phyloP scores from a whole-genome alignment of 1,140 invertebrate genomes.

The Pristionchus pacificus region DNA sequence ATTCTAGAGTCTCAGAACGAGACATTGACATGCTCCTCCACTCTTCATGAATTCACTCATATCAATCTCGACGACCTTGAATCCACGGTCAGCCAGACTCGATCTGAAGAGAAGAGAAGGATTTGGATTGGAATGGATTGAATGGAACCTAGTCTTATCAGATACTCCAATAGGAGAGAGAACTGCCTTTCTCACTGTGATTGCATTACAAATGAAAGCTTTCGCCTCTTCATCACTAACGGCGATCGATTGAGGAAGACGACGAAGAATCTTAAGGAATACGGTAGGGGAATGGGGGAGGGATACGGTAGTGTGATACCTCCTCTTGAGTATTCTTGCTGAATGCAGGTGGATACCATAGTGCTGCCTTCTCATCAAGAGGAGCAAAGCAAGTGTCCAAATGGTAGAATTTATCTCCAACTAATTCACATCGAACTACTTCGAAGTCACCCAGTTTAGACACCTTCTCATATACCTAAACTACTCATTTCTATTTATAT shows the following conservation, averaged over 20 bases:
- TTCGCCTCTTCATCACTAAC: conserved; percentile 49
- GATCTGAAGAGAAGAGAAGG: too few relatives aligned
- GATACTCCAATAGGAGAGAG: conserved; percentile 50
- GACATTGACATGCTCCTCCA: conserved; percentile 55
- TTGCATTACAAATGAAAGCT: conserved; percentile 56
- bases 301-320: conserved; percentile 17
- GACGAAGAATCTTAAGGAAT: conserved; percentile 41
- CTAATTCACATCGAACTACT: conserved; percentile 48
- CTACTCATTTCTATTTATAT: neutral
- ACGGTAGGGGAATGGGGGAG: neutral
- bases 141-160: conserved; percentile 40
- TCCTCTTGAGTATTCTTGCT: conserved; percentile 45
- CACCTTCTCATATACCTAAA: conserved; percentile 48
- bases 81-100: conserved; percentile 40
- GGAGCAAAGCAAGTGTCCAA: conserved; percentile 55
- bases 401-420: conserved; percentile 50
- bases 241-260: conserved; percentile 50
- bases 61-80: conserved; percentile 48
- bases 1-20: conserved; percentile 54
- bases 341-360: conserved; percentile 55
- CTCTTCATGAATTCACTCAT: conserved; percentile 58
- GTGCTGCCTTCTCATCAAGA: conserved; percentile 43
- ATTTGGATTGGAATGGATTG: too few relatives aligned
- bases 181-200: conserved; percentile 45
- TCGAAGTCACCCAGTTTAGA: conserved; percentile 46